Conservation (phyloP, 1,140 invertebrate species). For the Drosophila arawakana region DNA sequence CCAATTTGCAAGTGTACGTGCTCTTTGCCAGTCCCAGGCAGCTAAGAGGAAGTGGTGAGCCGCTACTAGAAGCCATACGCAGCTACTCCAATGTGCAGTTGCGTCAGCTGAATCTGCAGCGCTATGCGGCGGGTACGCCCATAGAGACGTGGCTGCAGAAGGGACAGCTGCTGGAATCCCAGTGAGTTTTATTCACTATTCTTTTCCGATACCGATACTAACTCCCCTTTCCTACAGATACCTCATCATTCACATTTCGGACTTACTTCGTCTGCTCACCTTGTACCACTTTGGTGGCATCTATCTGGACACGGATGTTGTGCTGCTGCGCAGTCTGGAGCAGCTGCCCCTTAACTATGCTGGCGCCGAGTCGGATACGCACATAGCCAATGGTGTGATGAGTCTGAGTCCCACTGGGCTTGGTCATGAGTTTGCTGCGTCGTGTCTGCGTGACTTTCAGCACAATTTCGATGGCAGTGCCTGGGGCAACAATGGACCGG, state of each 20-base stretch:
- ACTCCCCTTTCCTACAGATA: slow-evolving; percentile 32
- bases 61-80: slow-evolving; percentile 81
- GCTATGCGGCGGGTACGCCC: slow-evolving; percentile 87
- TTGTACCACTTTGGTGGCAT: slow-evolving; percentile 89
- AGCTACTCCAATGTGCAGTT: slow-evolving; percentile 87
- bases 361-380: slow-evolving; percentile 86
- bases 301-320: slow-evolving; percentile 91
- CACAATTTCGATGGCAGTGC: slow-evolving; percentile 86
- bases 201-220: not conserved
- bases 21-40: slow-evolving; percentile 85
- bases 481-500: slow-evolving; percentile 91
- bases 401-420: slow-evolving; percentile 86
- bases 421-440: slow-evolving; percentile 86
- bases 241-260: slow-evolving; percentile 87
- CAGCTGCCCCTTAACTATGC: slow-evolving; percentile 87
- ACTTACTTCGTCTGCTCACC: not conserved
- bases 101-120: slow-evolving; percentile 85
- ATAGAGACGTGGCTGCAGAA: slow-evolving; percentile 87
- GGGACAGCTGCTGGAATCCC: slow-evolving; percentile 85
- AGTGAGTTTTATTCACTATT: slow-evolving; percentile 65
- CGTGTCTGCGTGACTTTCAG: slow-evolving; percentile 86
- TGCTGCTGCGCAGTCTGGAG: slow-evolving; percentile 88
- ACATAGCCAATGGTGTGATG: slow-evolving; percentile 88
- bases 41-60: not conserved
- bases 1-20: slow-evolving; percentile 86